Evolutionary conservation across 2,888 invertebrate species (phyloP), one percentile per base, ranked within the genome.

Genomic region (Trachelus troglodyta): DNA sequence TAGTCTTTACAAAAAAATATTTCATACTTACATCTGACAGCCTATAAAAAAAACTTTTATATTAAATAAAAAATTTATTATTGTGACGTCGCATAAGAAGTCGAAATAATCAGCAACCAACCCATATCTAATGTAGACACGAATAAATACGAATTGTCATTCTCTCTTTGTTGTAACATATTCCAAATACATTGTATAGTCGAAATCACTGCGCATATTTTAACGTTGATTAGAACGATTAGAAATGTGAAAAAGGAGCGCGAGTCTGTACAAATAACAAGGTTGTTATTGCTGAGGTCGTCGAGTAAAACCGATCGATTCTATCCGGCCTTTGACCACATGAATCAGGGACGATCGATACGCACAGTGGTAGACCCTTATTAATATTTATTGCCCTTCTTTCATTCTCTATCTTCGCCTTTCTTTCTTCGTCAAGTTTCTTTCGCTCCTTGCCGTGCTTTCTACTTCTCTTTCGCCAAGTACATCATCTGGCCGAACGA

Each of bases 341-440:
- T 75, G 78, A 73, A 74, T 74, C n/a, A 23, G 56, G 37, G 68
- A 73, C 81, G 80, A 80, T 79, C 79, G 80, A 77, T 76, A 79
- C 75, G 76, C 71, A 75, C 78, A 75, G 79, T 78, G 77, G 77
- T 75, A 76, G 34, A 56, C 40, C 71, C 77, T 77, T 75, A 77
- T 77, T 40, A 77, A 75, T 77, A 77, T 77, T 77, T 77, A 77
- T 77, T 37, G 78, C 78, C 76, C 40, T 71, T 79, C 77, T 73
- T 75, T 69, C 77, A 77, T 78, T 74, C 56, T 56, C 23, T 56
- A 56, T 56, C 56, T 56, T 76, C 74, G 77, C 79, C 79, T 74
- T 69, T 73, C 74, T 76, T 68, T 37, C 76, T 76, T 68, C 73
- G 69, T 79, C 73, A 12, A 71, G 15, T 71, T 74, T 78, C 73